phyloP scores from a whole-genome alignment of 2,113 vertebrate genomes.

The Castor canadensis region DNA sequence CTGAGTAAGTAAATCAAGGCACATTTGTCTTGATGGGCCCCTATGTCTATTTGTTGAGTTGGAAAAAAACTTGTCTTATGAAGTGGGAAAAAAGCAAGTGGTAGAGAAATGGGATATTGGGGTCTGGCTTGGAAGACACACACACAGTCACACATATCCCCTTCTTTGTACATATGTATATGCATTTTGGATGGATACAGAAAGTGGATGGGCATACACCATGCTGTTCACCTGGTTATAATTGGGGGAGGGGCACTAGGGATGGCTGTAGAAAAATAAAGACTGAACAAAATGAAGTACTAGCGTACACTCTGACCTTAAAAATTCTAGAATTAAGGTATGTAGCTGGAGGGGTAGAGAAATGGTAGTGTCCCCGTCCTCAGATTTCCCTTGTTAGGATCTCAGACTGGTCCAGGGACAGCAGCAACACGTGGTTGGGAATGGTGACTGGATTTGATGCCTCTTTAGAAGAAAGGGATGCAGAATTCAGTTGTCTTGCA shows the following conservation, averaged over 20 bases:
- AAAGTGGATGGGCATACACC: neutral
- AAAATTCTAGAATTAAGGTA: neutral
- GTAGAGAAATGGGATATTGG: neutral
- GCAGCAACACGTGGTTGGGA: fast-evolving
- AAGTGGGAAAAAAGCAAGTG: neutral
- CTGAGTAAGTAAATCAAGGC: neutral
- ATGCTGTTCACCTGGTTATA: neutral
- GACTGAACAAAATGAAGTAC: neutral
- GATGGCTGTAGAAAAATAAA: neutral
- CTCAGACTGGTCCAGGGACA: neutral
- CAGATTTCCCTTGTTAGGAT: neutral
- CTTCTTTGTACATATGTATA: neutral
- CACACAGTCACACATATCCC: neutral
- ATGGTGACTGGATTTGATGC: fast-evolving
- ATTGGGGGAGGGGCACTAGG: neutral
- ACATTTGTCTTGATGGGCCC: neutral
- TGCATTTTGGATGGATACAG: neutral
- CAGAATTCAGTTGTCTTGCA: neutral
- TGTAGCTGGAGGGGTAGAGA: neutral
- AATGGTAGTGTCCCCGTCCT: neutral
- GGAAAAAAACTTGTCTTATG: neutral
- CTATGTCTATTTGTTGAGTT: neutral
- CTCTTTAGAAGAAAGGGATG: neutral
- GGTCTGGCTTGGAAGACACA: neutral
- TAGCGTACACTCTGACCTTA: neutral